phyloP scores from a whole-genome alignment of 2,113 vertebrate genomes.

The Litocranius walleri region DNA sequence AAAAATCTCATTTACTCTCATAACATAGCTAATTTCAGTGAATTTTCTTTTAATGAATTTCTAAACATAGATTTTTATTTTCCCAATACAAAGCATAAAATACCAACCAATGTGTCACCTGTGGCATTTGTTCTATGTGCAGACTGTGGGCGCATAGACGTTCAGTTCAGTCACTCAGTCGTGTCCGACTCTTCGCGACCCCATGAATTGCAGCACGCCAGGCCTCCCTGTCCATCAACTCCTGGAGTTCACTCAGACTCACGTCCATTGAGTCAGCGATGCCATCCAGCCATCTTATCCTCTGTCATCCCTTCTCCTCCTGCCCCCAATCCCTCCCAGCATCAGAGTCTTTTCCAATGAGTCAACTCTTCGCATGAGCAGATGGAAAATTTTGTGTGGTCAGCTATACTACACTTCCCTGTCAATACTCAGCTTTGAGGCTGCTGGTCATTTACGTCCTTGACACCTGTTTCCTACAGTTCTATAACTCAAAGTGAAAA shows the following conservation, averaged over 20 bases:
- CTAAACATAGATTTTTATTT: not conserved
- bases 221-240: too few species aligned
- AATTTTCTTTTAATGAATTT: constrained; percentile 25
- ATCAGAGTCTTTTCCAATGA: too few species aligned
- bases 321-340: too few species aligned
- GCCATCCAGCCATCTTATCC: too few species aligned
- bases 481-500: not conserved
- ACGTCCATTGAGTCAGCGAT: too few species aligned
- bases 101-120: not conserved
- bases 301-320: too few species aligned
- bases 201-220: too few species aligned
- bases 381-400: too few species aligned
- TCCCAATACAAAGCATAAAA: not conserved
- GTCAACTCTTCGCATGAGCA: too few species aligned
- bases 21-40: not conserved
- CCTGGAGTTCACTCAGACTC: too few species aligned
- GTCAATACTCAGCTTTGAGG: not conserved
- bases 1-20: not conserved
- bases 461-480: not conserved
- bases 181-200: too few species aligned
- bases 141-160: not conserved
- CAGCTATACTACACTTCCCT: not conserved
- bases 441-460: not conserved
- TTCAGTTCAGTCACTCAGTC: too few species aligned
- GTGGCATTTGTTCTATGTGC: not conserved